Evolutionary conservation across 2,888 invertebrate species (phyloP).

Genomic region (Hipparchia sbordonii): DNA sequence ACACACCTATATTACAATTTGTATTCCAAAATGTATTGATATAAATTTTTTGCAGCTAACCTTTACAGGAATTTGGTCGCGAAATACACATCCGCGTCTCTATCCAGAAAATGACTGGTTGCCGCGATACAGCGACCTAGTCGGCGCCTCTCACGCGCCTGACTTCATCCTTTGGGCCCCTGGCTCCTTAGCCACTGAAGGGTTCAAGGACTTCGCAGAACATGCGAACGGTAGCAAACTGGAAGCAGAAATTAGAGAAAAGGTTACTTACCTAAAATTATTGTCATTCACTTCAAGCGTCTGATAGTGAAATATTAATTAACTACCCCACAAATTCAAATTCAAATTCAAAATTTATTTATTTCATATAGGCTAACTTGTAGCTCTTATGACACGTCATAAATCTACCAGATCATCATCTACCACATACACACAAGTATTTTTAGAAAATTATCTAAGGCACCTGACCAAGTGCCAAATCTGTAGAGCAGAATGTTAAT

Average conservation of each 20-base stretch:
- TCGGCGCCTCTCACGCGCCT: constrained; percentile 68
- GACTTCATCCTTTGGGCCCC: constrained; percentile 69
- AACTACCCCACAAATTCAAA: too few relatives aligned
- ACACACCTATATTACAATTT: background rate
- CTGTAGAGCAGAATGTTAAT: too few relatives aligned
- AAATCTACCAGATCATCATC: too few relatives aligned
- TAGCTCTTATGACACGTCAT: too few relatives aligned
- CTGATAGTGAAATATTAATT: background rate
- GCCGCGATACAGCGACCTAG: constrained; percentile 67
- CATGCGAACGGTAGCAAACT: constrained; percentile 66
- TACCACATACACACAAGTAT: too few relatives aligned
- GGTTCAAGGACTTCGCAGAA: constrained; percentile 67
- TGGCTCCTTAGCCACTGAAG: constrained; percentile 62
- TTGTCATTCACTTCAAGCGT: background rate
- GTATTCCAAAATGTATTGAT: background rate
- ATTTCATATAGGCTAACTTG: too few relatives aligned
- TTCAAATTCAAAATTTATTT: too few relatives aligned
- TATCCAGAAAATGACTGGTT: constrained; percentile 74
- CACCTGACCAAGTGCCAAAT: too few relatives aligned
- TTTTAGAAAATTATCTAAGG: too few relatives aligned
- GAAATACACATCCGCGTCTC: constrained; percentile 67
- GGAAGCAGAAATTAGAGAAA: constrained; percentile 68
- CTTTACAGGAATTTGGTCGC: constrained; percentile 73
- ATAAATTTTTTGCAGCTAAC: constrained; percentile 51
- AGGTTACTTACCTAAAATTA: constrained; percentile 48